Base-by-base conservation (phyloP, 2,888 invertebrate genomes). In the Melanchra persicariae region DNA sequence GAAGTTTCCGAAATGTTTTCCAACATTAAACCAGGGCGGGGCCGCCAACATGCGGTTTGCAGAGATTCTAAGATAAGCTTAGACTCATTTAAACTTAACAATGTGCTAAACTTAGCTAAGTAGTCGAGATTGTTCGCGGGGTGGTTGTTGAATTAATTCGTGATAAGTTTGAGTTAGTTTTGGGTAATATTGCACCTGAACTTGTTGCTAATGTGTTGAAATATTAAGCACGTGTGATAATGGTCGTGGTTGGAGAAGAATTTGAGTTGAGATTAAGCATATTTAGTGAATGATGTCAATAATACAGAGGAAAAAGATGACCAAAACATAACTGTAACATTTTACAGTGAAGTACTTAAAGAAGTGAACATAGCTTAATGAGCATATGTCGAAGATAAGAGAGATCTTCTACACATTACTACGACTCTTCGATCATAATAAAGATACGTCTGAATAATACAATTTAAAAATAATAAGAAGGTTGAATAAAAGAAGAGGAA, bases 91-190 rank as follows among this genome's bases (percentile, higher is more conserved):
- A 83, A 83, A 85, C 74, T 84, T 81, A 79, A 86, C 87, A 83
- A 76, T 81, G 76, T 74, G 77, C 78, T 84, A 81, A 83, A 80
- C 79, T 86, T 80, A 69, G 60, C 70, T 83, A 84, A 84, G 85
- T 83, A 83, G 82, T 79, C 70, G 65, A 87, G 87, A 86, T 87
- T 87, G 88, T 88, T 87, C 83, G 72, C 81, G 70, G 76, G 82
- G 85, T 85, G 79, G 77, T 79, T 78, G 85, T 85, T 81, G 78
- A 88, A 88, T 88, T 88, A 87, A 88, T 87, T 85, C 77, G 70
- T 67, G 74, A 84, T 81, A 84, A 85, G 65, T 84, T 84, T 37
- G 34, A 73, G 37, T 58, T 69, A 72, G 68, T 74, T 79, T 67
- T 58, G 19, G 68, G 55, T 66, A 51, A 73, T 74, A 83, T 77